Conservation (phyloP, 2,797 vertebrate species). For the Sebastes oblongus region DNA sequence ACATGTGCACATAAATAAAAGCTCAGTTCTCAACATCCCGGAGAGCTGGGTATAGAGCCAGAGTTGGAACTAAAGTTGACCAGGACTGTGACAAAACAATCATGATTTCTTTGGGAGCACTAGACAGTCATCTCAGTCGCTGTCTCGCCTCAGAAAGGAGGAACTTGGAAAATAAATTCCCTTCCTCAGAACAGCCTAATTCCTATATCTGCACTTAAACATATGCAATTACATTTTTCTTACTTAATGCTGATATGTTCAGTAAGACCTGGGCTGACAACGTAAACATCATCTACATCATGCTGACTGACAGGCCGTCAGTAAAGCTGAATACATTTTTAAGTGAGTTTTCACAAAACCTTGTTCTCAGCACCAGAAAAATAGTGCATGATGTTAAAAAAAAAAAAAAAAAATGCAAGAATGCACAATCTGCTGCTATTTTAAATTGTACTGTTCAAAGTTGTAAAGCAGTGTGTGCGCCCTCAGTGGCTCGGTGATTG, state of each 20-base stretch:
- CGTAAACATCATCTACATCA: conserved; percentile 16
- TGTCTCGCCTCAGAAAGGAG: not conserved
- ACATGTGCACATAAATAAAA: conserved; percentile 13
- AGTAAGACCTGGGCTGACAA: conserved; percentile 2
- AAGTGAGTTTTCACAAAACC: conserved; percentile 24
- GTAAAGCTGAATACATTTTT: not conserved
- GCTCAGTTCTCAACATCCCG: not conserved
- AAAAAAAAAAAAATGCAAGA: conserved; percentile 5
- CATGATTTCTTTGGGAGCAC: conserved; percentile 2
- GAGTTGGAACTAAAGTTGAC: conserved; percentile 15
- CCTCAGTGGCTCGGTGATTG: conserved; percentile 26
- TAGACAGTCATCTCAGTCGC: not conserved
- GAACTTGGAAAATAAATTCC: not conserved
- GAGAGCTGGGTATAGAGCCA: not conserved
- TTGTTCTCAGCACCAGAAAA: conserved; percentile 23
- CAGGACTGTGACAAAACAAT: conserved; percentile 17
- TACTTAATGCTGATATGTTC: not conserved
- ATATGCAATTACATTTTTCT: not conserved
- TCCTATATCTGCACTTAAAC: not conserved
- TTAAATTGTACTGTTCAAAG: conserved; percentile 28
- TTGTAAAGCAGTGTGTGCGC: not conserved
- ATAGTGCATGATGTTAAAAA: not conserved
- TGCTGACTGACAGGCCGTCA: conserved; percentile 33
- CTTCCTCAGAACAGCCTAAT: not conserved
- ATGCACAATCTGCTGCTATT: conserved; percentile 25